Conservation (phyloP, 2,113 vertebrate genomes). For the Channa maculata region DNA sequence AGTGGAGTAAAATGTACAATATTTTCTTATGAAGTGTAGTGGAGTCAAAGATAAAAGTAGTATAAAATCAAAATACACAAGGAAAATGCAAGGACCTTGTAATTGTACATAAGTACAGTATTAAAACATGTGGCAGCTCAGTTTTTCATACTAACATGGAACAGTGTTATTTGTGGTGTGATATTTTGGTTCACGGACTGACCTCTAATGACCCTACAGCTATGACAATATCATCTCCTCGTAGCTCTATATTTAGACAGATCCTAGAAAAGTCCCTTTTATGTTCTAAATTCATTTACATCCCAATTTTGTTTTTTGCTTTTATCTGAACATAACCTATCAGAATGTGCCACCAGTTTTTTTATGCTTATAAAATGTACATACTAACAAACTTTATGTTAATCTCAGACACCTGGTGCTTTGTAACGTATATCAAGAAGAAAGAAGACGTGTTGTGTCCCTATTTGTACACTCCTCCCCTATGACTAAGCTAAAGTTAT, state of each 20-base stretch:
- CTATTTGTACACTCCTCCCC: not conserved
- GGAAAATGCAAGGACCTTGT: no score
- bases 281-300: not conserved
- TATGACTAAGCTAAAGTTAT: conserved; percentile 6
- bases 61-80: not conserved
- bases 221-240: not conserved
- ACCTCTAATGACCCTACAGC: conserved; percentile 41
- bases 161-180: not conserved
- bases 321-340: not conserved
- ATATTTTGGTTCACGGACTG: conserved; percentile 13
- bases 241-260: conserved; percentile 39
- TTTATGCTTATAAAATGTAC: not conserved
- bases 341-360: not conserved
- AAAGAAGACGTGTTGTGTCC: not conserved
- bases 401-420: not conserved
- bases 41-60: not conserved
- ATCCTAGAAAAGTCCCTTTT: not conserved
- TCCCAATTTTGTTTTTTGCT: not conserved
- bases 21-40: not conserved
- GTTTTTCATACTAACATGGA: conserved; percentile 12
- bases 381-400: not conserved
- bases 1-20: no score
- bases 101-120: no score
- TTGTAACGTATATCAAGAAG: not conserved
- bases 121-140: not conserved